These are phyloP conservation scores for Auanema sp. DNA, from an alignment of 2,888 invertebrate species.

Conservation along the genomic window DNA sequence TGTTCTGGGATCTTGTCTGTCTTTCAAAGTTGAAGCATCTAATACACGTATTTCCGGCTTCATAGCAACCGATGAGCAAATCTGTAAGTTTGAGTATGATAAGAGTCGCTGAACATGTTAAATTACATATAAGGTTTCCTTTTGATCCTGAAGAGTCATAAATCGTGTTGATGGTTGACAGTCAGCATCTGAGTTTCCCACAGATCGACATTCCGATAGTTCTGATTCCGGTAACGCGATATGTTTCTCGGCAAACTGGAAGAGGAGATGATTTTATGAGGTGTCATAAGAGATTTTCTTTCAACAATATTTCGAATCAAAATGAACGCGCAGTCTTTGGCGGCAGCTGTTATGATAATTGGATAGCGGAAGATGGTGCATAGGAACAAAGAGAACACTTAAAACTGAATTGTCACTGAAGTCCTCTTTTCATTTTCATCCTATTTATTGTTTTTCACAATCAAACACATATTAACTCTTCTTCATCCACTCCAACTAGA, in stretches of 20 bases:
- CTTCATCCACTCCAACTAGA: too few relatives aligned
- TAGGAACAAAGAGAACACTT: too few relatives aligned
- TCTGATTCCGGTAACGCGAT: constrained; percentile 45
- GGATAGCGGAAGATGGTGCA: too few relatives aligned
- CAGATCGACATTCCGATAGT: constrained; percentile 51
- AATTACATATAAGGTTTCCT: constrained; percentile 31
- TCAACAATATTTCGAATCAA: too few relatives aligned
- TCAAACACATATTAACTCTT: too few relatives aligned
- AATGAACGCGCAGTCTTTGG: too few relatives aligned
- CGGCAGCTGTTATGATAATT: too few relatives aligned
- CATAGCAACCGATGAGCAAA: constrained; percentile 54
- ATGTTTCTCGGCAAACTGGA: constrained; percentile 54
- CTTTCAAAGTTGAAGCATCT: constrained; percentile 36
- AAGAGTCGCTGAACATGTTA: not conserved
- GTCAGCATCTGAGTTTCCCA: constrained; percentile 45
- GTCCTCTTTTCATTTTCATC: too few relatives aligned
- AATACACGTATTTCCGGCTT: constrained; percentile 54
- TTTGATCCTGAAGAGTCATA: constrained; percentile 35
- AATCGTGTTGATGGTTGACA: constrained; percentile 45
- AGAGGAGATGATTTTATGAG: constrained; percentile 9
- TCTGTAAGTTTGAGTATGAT: constrained; percentile 7
- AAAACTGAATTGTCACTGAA: too few relatives aligned
- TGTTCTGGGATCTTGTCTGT: constrained; percentile 40
- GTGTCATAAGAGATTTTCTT: too few relatives aligned
- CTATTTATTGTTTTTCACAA: too few relatives aligned